Conservation (phyloP, 2,113 vertebrate genomes). For the Leucoraja erinaceus region DNA sequence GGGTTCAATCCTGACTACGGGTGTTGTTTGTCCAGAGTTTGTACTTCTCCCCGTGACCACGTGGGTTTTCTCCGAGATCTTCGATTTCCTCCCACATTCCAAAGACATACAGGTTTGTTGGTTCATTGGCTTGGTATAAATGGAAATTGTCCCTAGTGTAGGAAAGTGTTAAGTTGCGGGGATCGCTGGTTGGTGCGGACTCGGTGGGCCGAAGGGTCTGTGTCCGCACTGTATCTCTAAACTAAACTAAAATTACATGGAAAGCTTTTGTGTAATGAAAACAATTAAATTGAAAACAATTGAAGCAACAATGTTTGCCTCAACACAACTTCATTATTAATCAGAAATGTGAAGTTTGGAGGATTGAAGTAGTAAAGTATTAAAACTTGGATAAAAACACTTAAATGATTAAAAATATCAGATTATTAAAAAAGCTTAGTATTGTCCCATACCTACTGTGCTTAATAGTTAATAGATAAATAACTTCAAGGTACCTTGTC, state of each 20-base stretch:
- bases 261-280: not conserved
- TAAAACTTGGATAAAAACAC: not conserved
- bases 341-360: not conserved
- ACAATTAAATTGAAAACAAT: not conserved
- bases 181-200: too few species aligned
- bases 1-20: too few species aligned
- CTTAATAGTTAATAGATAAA: not conserved
- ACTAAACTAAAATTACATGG: not conserved
- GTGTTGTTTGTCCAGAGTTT: too few species aligned
- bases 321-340: not conserved
- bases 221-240: too few species aligned
- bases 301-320: not conserved
- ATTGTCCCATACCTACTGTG: not conserved
- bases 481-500: slow-evolving; percentile 74
- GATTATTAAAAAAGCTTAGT: not conserved
- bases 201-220: too few species aligned
- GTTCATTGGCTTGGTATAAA: too few species aligned
- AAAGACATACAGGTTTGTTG: too few species aligned
- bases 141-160: too few species aligned
- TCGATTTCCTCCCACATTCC: too few species aligned
- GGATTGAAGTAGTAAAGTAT: not conserved
- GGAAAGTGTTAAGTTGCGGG: too few species aligned
- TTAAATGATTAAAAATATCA: not conserved
- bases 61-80: too few species aligned
- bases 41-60: too few species aligned